Percentiles rank a stretch among this genome's conserved stretches.
These are phyloP conservation scores for Carlito syrichta DNA, from an alignment of 2,113 vertebrate genomes.

Conservation along the genomic window DNA sequence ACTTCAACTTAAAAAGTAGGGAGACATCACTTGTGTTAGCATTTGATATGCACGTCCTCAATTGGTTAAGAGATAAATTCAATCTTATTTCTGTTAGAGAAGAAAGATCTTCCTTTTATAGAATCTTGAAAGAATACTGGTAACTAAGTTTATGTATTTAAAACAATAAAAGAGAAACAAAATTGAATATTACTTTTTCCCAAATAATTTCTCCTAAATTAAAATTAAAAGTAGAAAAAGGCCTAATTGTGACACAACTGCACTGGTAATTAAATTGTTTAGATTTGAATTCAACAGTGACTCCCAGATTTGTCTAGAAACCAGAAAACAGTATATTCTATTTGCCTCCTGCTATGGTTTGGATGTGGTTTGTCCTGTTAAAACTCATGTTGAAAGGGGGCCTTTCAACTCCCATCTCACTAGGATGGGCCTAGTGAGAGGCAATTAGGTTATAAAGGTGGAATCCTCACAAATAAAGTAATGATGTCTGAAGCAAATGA, in stretches of 20 bases:
- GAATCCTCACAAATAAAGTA: neutral
- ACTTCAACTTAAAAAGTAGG: constrained; percentile 25
- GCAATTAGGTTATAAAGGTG: neutral
- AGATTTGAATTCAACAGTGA: neutral
- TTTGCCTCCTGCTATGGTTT: neutral
- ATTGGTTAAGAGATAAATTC: constrained; percentile 1
- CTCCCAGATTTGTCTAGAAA: neutral
- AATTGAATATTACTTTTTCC: neutral
- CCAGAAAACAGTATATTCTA: neutral
- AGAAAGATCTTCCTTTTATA: neutral
- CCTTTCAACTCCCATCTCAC: too few species aligned
- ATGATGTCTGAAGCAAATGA: neutral
- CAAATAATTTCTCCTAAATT: neutral
- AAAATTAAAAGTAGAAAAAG: neutral
- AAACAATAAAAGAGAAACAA: neutral
- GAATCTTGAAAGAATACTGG: neutral
- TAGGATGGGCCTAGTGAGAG: neutral
- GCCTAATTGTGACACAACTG: fast-evolving
- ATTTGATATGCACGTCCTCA: neutral
- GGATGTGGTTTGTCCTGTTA: neutral
- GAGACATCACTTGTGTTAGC: neutral
- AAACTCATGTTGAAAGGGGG: neutral
- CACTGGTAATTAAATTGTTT: neutral
- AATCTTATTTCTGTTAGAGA: neutral
- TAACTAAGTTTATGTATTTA: neutral